These are phyloP conservation scores for Asobara japonica DNA, from an alignment of 1,140 invertebrate species.

Conservation along the genomic window DNA sequence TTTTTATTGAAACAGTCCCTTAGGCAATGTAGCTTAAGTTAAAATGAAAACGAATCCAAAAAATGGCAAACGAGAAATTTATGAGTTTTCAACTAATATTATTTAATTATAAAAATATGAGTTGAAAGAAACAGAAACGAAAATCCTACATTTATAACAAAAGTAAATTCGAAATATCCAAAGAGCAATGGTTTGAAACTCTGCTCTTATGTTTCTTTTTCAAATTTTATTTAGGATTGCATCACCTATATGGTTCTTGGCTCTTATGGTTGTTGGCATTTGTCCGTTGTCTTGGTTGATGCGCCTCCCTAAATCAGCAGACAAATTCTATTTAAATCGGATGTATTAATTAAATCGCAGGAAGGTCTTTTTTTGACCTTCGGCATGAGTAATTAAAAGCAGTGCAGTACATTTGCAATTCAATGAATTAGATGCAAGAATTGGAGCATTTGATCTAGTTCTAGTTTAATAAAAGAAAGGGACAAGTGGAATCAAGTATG, in stretches of 20 bases:
- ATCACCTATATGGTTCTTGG: too few species aligned
- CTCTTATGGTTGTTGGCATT: too few species aligned
- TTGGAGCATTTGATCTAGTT: constrained; percentile 13
- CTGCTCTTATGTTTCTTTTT: not conserved
- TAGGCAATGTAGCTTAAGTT: too few species aligned
- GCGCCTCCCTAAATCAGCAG: not conserved
- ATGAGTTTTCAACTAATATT: too few species aligned
- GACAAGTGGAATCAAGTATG: not conserved
- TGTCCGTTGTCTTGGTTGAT: not conserved
- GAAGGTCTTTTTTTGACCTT: not conserved
- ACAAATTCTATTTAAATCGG: constrained; percentile 20
- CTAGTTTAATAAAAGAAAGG: not conserved
- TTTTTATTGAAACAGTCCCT: not conserved
- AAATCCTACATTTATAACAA: not conserved
- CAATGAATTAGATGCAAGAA: constrained; percentile 27
- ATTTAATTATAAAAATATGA: too few species aligned
- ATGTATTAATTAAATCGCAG: not conserved
- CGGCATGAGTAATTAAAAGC: constrained; percentile 24
- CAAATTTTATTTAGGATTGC: too few species aligned
- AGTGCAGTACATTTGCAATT: constrained; percentile 5
- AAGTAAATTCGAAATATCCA: not conserved
- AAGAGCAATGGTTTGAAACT: not conserved
- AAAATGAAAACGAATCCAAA: too few species aligned
- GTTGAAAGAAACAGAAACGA: too few species aligned
- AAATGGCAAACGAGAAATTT: too few species aligned